Evolutionary conservation across 2,888 invertebrate genomes (phyloP).

Genomic region (Ectemnius lituratus): DNA sequence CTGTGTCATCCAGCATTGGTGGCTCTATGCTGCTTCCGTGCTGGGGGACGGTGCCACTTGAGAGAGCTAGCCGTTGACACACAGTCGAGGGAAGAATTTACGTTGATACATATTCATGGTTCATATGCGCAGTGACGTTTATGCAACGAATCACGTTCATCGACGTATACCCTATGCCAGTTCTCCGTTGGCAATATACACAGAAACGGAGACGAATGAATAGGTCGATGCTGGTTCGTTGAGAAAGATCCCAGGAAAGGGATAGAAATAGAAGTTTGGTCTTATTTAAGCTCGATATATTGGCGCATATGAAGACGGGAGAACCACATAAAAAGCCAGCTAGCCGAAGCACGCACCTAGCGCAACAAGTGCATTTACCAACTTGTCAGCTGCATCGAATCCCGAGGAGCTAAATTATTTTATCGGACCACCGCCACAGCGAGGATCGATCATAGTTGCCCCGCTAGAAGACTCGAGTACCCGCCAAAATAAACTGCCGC

Average conservation of each 20-base stretch:
- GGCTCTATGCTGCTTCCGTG: background rate
- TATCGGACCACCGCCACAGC: too few relatives aligned
- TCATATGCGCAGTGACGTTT: slow-evolving; percentile 35
- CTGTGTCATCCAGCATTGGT: too few relatives aligned
- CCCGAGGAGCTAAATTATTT: background rate
- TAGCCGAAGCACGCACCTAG: slow-evolving; percentile 18
- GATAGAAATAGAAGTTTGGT: slow-evolving; percentile 2
- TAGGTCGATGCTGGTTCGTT: too few relatives aligned
- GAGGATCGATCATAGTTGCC: too few relatives aligned
- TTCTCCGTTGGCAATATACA: slow-evolving; percentile 10
- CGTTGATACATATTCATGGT: slow-evolving; percentile 44
- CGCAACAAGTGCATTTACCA: slow-evolving; percentile 50
- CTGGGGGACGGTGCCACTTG: background rate
- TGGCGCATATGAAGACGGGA: slow-evolving; percentile 31
- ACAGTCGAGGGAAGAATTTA: slow-evolving; percentile 31
- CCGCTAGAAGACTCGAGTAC: too few relatives aligned
- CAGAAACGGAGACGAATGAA: too few relatives aligned
- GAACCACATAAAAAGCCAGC: slow-evolving; percentile 28
- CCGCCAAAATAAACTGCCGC: too few relatives aligned
- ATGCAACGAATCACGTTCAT: slow-evolving; percentile 45
- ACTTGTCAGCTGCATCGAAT: slow-evolving; percentile 37
- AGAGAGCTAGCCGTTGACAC: slow-evolving; percentile 14
- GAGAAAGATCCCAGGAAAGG: too few relatives aligned
- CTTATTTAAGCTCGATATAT: slow-evolving; percentile 33
- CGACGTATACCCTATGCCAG: slow-evolving; percentile 14